These are phyloP conservation scores for Therioaphis trifolii DNA, from an alignment of 2,888 invertebrate species.

Conservation along the genomic window DNA sequence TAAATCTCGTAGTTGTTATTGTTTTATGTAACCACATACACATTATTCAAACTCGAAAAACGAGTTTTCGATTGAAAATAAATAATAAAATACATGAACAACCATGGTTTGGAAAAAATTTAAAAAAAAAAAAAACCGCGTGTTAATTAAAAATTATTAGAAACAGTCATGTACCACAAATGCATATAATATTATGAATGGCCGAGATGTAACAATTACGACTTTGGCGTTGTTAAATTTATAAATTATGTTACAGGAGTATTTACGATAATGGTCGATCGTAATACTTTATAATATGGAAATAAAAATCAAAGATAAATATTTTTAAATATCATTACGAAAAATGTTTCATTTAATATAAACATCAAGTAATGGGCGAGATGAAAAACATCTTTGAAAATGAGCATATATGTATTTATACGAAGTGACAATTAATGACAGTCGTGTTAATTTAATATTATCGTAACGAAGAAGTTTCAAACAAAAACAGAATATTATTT, in stretches of 20 bases:
- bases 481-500: too few relatives aligned
- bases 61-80: neutral
- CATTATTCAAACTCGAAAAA: conserved; percentile 12
- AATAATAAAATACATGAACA: neutral
- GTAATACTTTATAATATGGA: neutral
- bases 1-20: neutral
- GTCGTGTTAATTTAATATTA: too few relatives aligned
- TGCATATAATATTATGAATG: neutral
- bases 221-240: neutral
- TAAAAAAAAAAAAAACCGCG: neutral
- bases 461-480: too few relatives aligned
- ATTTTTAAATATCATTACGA: neutral
- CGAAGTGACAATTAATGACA: neutral
- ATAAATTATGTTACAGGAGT: neutral
- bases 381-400: neutral
- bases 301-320: neutral
- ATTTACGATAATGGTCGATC: neutral
- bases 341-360: neutral
- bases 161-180: neutral
- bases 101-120: neutral
- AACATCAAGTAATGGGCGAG: neutral
- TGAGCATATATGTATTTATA: neutral
- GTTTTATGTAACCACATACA: neutral
- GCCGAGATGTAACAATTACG: neutral
- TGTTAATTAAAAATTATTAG: conserved; percentile 16